Percentiles rank a stretch among this genome's conserved stretches.
phyloP scores from a whole-genome alignment of 1,140 invertebrate species.

The Heliconius congener region DNA sequence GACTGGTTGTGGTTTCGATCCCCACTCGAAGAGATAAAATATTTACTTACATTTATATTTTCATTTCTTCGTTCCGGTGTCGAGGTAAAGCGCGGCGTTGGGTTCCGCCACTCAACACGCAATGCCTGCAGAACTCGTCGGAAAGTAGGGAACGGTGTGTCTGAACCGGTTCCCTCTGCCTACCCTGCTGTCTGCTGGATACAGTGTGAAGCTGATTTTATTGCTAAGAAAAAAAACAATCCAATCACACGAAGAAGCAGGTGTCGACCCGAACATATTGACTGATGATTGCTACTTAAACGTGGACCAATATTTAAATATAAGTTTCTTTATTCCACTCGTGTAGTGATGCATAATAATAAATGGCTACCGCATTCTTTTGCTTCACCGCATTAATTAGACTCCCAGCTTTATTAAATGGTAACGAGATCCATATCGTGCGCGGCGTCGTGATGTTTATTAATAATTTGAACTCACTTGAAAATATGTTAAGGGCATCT shows the following conservation, averaged over 20 bases:
- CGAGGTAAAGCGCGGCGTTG: no score
- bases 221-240: no score
- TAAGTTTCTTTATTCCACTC: conserved; percentile 57
- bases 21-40: no score
- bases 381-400: conserved; percentile 51
- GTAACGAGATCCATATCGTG: conserved; percentile 38
- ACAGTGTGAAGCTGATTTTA: no score
- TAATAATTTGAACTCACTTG: conserved; percentile 16
- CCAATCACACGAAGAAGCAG: neutral
- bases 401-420: conserved; percentile 47
- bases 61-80: no score
- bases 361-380: conserved; percentile 73
- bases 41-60: no score
- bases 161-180: no score
- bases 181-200: no score
- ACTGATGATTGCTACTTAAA: conserved; percentile 37
- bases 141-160: no score
- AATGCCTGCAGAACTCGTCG: no score
- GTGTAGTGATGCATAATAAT: conserved; percentile 62
- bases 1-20: no score
- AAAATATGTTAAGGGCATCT: neutral
- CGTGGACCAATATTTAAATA: conserved; percentile 68
- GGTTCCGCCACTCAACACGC: no score
- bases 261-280: conserved; percentile 25
- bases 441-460: conserved; percentile 24